Conservation (phyloP, 2,888 invertebrate species). For the Endomychus coccineus region DNA sequence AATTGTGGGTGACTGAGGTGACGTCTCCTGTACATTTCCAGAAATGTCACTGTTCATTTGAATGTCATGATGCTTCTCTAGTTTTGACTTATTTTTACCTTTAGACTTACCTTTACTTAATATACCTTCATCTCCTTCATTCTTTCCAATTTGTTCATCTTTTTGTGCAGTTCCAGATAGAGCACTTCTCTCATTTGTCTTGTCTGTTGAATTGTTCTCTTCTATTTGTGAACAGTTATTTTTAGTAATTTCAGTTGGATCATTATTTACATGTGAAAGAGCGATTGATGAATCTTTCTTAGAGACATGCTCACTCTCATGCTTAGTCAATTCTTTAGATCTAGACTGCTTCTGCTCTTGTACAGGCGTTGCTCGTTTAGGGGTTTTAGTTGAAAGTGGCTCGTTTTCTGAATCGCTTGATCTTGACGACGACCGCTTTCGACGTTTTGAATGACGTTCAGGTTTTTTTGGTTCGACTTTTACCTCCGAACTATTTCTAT, state of each 20-base stretch:
- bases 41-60: conserved; percentile 36
- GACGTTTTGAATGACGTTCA: conserved; percentile 43
- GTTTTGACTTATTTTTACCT: conserved; percentile 42
- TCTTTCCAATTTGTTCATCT: too few relatives aligned
- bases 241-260: too few relatives aligned
- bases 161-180: too few relatives aligned
- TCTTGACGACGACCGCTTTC: conserved; percentile 37
- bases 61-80: conserved; percentile 36
- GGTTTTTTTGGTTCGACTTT: conserved; percentile 34
- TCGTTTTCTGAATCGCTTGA: conserved; percentile 12
- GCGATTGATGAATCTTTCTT: too few relatives aligned
- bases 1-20: conserved; percentile 38
- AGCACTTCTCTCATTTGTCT: too few relatives aligned
- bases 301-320: conserved; percentile 1
- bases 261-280: too few relatives aligned
- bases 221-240: too few relatives aligned
- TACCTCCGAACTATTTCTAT: conserved; percentile 59
- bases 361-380: conserved; percentile 7
- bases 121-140: too few relatives aligned
- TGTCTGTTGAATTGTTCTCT: too few relatives aligned
- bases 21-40: conserved; percentile 42
- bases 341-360: neutral
- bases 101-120: conserved; percentile 47
- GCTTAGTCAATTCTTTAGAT: neutral
- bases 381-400: neutral